Conservation (phyloP, 2,797 vertebrate genomes). For the Pyrocephalus nanus region DNA sequence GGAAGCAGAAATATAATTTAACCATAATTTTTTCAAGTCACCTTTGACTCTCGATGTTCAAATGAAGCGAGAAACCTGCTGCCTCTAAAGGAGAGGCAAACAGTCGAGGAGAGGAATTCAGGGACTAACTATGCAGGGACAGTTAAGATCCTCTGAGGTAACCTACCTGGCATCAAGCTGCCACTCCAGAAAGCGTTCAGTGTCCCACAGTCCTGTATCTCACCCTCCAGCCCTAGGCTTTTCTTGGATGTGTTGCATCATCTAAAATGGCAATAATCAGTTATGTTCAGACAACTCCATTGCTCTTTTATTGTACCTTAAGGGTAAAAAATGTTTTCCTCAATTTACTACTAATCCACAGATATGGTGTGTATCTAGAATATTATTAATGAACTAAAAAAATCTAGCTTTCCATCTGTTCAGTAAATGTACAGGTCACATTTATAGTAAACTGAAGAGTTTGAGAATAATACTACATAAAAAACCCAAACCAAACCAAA, state of each 20-base stretch:
- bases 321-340: neutral
- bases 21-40: neutral
- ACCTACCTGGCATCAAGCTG: neutral
- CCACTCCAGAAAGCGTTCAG: neutral
- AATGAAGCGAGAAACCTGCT: neutral
- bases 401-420: neutral
- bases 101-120: neutral
- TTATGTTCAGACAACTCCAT: neutral
- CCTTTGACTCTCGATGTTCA: neutral
- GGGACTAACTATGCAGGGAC: neutral
- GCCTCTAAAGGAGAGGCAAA: neutral
- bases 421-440: neutral
- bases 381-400: neutral
- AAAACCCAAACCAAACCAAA: no score
- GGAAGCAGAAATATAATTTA: neutral
- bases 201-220: accelerated
- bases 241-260: neutral
- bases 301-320: neutral
- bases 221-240: neutral
- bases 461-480: neutral
- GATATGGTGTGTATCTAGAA: neutral
- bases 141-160: neutral
- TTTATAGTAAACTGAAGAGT: neutral
- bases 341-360: neutral
- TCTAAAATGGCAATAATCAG: neutral